Evolutionary conservation across 1,140 invertebrate species (phyloP).

Genomic region (Caenorhabditis brenneri): DNA sequence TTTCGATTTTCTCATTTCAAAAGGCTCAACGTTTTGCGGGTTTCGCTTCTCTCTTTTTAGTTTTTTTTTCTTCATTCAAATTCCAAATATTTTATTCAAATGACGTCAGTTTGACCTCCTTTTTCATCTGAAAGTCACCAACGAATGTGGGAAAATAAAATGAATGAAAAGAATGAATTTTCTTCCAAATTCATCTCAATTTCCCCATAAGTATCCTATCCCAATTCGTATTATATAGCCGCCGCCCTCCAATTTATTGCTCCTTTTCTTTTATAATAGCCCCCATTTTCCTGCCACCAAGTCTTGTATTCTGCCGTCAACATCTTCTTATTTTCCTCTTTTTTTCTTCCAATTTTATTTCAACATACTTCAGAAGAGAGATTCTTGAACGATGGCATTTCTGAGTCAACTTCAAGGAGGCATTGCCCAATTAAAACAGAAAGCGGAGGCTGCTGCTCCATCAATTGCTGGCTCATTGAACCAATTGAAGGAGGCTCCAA

Average conservation of each 20-base stretch:
- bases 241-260: constrained; percentile 9
- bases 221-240: neutral
- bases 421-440: constrained; percentile 5
- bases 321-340: neutral
- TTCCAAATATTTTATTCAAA: too few species aligned
- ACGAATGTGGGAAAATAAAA: neutral
- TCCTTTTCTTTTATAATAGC: neutral
- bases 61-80: too few species aligned
- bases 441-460: neutral
- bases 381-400: constrained; percentile 45
- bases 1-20: neutral
- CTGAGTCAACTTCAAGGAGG: constrained; percentile 40
- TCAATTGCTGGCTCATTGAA: constrained; percentile 19
- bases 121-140: too few species aligned
- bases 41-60: neutral
- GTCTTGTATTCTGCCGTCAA: neutral
- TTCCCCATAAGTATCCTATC: too few species aligned
- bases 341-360: neutral
- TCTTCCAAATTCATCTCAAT: too few species aligned
- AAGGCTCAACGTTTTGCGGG: neutral
- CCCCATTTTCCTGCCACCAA: neutral
- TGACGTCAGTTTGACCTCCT: too few species aligned
- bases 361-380: neutral
- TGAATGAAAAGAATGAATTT: too few species aligned
- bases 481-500: constrained; percentile 49